Evolutionary conservation across 23 tunicate species (phyloP), one percentile per base, ranked within the genome.

Genomic region (Trididemnum clinides): DNA sequence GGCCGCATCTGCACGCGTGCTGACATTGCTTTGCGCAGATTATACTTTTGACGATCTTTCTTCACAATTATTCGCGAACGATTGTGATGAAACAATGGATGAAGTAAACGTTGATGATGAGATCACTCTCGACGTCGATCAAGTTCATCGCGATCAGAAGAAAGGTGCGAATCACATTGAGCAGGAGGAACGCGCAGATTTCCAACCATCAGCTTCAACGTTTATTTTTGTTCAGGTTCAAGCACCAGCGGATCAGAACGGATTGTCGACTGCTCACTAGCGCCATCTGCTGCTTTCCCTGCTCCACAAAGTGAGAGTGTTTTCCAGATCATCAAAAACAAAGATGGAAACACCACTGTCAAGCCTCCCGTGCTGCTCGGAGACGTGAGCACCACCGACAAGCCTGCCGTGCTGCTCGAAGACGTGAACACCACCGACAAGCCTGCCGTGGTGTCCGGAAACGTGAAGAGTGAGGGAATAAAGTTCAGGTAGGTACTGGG

Each of bases 401-500:
- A 80, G 36, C 81, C 77, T 51, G 54, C 80, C 4, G 22, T 44
- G 21, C 22, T 74, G 37, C 75, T 37, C 30, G 85, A 69, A 20
- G 91, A 87, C 29, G 91, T 85, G 25, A 79, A 54, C 50, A 83
- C 91, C 12, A 39, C 69, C 28, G 69, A 63, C 36, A 87, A 80
- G 36, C 81, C 77, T 51, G 54, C 80, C 4, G 22, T 44, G 21
- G 15, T 74, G 37, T 37, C 75, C 22, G 19, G 75, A 6, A 37
- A 66, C 22, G 22, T 66, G 37, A 66, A 66, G 75, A 28, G 37
- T 4, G 75, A 66, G 22, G 75, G 75, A 31, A 30, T 66, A 29
- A 36, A 37, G 37, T 66, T 66, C 37, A 66, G 75, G 75, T 66
- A 32, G 6, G 75, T n/a, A n/a, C n/a, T n/a, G n/a, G n/a, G n/a